These are phyloP conservation scores for Phycodurus eques DNA, from an alignment of 2,113 vertebrate genomes.

Conservation along the genomic window DNA sequence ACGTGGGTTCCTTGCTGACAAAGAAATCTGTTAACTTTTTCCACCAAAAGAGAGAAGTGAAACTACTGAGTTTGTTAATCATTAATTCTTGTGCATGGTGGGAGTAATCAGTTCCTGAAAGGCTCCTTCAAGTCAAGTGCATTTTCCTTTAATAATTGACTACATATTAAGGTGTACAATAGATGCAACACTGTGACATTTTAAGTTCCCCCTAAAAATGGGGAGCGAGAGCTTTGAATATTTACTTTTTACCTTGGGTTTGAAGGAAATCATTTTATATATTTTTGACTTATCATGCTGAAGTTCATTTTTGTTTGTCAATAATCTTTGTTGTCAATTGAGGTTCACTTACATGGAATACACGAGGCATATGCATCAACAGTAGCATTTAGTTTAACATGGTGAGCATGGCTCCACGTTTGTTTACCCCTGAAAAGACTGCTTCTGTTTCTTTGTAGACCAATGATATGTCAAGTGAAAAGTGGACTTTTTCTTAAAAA, in stretches of 20 bases:
- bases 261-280: no score
- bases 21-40: slow-evolving; percentile 58
- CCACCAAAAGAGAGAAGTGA: slow-evolving; percentile 73
- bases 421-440: neutral
- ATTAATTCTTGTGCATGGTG: slow-evolving; percentile 68
- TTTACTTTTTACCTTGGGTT: no score
- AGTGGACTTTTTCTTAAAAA: neutral
- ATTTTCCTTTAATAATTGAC: neutral
- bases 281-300: neutral
- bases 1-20: slow-evolving; percentile 50
- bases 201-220: no score
- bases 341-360: slow-evolving; percentile 4
- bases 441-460: slow-evolving; percentile 36
- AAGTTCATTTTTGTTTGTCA: no score
- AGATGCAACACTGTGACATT: no score
- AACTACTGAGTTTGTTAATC: slow-evolving; percentile 74
- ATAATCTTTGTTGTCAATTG: no score
- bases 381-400: slow-evolving; percentile 16
- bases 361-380: slow-evolving; percentile 11
- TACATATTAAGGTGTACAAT: neutral
- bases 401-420: slow-evolving; percentile 5
- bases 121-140: slow-evolving; percentile 1
- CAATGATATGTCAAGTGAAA: slow-evolving; percentile 14
- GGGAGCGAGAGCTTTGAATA: no score
- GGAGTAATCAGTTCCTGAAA: slow-evolving; percentile 72